Percentiles rank a stretch among this genome's conserved stretches.
phyloP scores from a whole-genome alignment of 2,113 vertebrate species.

The Centropristis striata region DNA sequence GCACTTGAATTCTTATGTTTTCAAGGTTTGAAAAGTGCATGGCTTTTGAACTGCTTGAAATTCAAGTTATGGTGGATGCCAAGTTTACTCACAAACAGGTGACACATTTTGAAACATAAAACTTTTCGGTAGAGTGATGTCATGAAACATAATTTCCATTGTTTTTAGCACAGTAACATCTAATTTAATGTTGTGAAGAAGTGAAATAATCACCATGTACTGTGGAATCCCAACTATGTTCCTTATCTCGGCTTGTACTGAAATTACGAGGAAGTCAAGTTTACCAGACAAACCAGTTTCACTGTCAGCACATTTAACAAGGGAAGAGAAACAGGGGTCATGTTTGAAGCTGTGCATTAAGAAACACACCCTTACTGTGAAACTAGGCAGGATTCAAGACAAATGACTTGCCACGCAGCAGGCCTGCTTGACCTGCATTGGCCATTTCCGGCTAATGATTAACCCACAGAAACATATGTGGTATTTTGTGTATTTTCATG shows the following conservation, averaged over 20 bases:
- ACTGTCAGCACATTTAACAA: neutral
- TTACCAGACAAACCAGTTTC: slow-evolving; percentile 62
- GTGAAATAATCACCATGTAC: no score
- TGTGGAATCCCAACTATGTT: neutral
- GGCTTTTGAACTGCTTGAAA: no score
- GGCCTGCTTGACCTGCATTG: neutral
- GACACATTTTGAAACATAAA: no score
- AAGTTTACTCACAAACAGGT: no score
- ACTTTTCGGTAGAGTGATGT: no score
- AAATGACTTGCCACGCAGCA: slow-evolving; percentile 11
- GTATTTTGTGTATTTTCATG: neutral
- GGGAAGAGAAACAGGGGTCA: neutral
- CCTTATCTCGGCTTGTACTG: neutral
- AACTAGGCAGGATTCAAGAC: slow-evolving; percentile 5
- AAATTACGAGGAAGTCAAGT: neutral
- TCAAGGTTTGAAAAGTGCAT: no score
- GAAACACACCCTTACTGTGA: slow-evolving; percentile 21
- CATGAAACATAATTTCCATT: no score
- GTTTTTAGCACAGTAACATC: no score
- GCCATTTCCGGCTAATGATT: neutral
- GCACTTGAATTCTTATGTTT: no score
- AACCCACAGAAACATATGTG: neutral
- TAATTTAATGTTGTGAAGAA: no score
- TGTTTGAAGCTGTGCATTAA: neutral
- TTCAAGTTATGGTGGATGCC: no score